A percentile compares a stretch with the other conserved stretches of the same genome.
phyloP scores from a whole-genome alignment of 2,113 vertebrate species.

The Sminthopsis crassicaudata region DNA sequence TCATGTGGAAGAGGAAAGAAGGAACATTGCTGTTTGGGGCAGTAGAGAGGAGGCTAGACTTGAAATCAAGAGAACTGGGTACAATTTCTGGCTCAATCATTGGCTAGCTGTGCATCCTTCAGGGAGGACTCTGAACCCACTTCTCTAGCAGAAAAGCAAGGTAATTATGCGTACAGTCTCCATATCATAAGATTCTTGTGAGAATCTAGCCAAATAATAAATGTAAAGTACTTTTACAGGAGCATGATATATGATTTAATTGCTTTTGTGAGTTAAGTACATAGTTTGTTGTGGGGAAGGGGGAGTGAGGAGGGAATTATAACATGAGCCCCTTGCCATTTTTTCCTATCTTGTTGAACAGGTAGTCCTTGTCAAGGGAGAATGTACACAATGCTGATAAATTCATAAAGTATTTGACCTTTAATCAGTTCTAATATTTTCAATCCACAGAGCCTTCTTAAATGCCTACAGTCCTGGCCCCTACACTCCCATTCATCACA shows the following conservation, averaged over 20 bases:
- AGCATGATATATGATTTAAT: not conserved
- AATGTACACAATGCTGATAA: slow-evolving; percentile 84
- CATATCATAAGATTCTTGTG: not conserved
- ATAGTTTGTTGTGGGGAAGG: not conserved
- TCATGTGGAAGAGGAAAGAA: slow-evolving; percentile 28
- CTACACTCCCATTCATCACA: slow-evolving; percentile 85
- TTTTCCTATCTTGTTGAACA: slow-evolving; percentile 72
- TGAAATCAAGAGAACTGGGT: not conserved
- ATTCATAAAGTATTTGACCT: slow-evolving; percentile 88
- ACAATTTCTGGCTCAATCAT: not conserved
- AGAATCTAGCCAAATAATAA: not conserved
- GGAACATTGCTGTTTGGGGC: slow-evolving; percentile 10
- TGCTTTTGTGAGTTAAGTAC: slow-evolving; percentile 27
- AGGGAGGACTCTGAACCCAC: not conserved
- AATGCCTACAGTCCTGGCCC: slow-evolving; percentile 82
- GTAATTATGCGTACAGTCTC: not conserved
- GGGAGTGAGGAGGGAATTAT: not conserved
- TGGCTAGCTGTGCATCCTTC: not conserved
- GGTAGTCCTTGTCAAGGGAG: slow-evolving; percentile 78
- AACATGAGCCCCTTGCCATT: slow-evolving; percentile 73
- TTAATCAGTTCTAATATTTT: slow-evolving; percentile 89
- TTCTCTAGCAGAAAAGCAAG: not conserved
- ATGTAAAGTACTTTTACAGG: not conserved
- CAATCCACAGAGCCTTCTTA: slow-evolving; percentile 82
- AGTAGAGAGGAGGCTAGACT: not conserved